Conservation (phyloP, 2,888 invertebrate genomes). For the Schizaphis graminum region DNA sequence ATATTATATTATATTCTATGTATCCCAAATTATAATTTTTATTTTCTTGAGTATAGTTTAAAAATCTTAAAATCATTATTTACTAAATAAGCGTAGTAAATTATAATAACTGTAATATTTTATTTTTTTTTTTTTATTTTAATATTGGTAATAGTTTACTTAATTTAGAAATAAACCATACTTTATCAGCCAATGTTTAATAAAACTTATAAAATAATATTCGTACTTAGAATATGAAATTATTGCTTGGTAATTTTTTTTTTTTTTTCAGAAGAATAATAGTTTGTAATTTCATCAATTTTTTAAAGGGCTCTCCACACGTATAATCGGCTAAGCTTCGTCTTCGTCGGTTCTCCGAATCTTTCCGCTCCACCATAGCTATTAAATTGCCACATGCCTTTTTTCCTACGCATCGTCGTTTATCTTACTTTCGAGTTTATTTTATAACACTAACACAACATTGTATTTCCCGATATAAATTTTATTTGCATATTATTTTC, state of each 20-base stretch:
- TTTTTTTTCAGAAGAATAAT: slow-evolving; percentile 31
- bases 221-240: background rate
- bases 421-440: slow-evolving; percentile 52
- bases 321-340: slow-evolving; percentile 58
- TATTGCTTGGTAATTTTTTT: slow-evolving; percentile 15
- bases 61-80: background rate
- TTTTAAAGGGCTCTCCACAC: slow-evolving; percentile 49
- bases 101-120: background rate
- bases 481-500: slow-evolving; percentile 23
- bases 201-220: slow-evolving; percentile 4
- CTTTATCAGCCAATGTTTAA: background rate
- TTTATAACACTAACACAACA: slow-evolving; percentile 36
- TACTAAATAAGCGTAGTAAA: background rate
- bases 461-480: slow-evolving; percentile 19
- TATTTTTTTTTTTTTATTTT: no score
- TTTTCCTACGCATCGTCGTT: slow-evolving; percentile 50
- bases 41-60: background rate
- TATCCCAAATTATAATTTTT: background rate
- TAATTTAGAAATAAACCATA: background rate
- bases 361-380: slow-evolving; percentile 17
- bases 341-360: slow-evolving; percentile 57
- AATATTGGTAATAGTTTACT: background rate
- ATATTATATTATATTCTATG: background rate
- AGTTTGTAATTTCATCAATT: slow-evolving; percentile 60
- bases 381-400: slow-evolving; percentile 50